phyloP scores from a whole-genome alignment of 1,140 invertebrate genomes.

The Drosophila arawakana region DNA sequence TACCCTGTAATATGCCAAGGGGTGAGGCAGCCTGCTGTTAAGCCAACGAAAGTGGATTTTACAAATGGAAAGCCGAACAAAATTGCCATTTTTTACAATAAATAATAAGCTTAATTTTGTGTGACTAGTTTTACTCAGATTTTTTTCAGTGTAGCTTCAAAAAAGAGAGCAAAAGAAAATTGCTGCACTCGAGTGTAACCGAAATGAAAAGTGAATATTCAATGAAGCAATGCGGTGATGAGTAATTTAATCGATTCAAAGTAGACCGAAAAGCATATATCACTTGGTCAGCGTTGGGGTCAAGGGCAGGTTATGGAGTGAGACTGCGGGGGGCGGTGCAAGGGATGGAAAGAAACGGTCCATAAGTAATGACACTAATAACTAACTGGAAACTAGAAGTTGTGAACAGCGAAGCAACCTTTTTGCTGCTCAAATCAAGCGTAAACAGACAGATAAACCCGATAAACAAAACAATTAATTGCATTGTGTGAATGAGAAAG shows the following conservation, averaged over 20 bases:
- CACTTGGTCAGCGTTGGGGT: not conserved
- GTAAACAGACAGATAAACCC: slow-evolving; percentile 74
- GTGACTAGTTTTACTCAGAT: too few relatives aligned
- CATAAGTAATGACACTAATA: slow-evolving; percentile 56
- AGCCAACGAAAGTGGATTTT: too few relatives aligned
- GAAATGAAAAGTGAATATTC: slow-evolving; percentile 35
- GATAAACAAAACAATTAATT: slow-evolving; percentile 83
- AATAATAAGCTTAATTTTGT: too few relatives aligned
- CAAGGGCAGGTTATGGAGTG: not conserved
- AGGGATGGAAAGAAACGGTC: slow-evolving; percentile 1
- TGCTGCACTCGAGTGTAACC: not conserved
- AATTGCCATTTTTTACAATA: too few relatives aligned
- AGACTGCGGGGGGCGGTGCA: not conserved
- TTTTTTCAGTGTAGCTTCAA: not conserved
- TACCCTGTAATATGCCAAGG: too few relatives aligned
- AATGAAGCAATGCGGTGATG: slow-evolving; percentile 32
- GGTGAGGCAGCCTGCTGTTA: too few relatives aligned
- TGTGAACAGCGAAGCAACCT: slow-evolving; percentile 14
- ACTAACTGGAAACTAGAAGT: slow-evolving; percentile 19
- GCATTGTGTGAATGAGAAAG: slow-evolving; percentile 54
- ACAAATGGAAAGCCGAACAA: too few relatives aligned
- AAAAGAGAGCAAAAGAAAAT: not conserved
- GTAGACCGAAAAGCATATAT: not conserved
- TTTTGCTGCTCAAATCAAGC: slow-evolving; percentile 71
- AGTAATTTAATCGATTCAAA: slow-evolving; percentile 35